phyloP scores from a whole-genome alignment of 35 echinoderm and acorn worm species.

The Apostichopus californicus region DNA sequence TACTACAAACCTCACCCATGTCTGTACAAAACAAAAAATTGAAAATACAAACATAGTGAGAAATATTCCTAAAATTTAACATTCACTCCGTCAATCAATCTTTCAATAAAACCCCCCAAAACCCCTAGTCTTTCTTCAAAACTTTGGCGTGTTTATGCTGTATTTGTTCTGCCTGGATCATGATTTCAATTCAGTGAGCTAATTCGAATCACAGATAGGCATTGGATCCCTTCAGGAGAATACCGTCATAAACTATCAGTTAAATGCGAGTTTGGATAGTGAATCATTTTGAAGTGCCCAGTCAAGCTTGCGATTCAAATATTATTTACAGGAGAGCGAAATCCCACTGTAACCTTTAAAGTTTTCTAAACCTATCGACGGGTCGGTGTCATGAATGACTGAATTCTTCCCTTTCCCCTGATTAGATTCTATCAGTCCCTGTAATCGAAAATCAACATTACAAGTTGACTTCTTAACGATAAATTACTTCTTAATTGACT shows the following conservation, averaged over 20 bases:
- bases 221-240: not conserved
- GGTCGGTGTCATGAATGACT: not conserved
- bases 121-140: too few species aligned
- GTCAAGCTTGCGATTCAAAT: not conserved
- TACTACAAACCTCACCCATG: too few species aligned
- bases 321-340: not conserved
- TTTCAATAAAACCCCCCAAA: too few species aligned
- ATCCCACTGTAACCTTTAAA: not conserved
- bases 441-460: not conserved
- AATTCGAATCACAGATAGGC: not conserved
- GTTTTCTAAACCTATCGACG: not conserved
- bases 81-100: too few species aligned
- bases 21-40: too few species aligned
- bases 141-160: too few species aligned
- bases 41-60: too few species aligned
- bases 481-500: not conserved
- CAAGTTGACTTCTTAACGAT: constrained; percentile 1
- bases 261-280: not conserved
- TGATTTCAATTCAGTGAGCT: not conserved
- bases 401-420: not conserved
- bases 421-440: not conserved
- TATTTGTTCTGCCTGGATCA: not conserved
- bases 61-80: too few species aligned
- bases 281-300: not conserved
- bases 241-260: not conserved